A percentile compares a stretch with the other conserved stretches of the same genome.
Evolutionary conservation across 2,888 invertebrate species (phyloP).

Genomic region (Agonum fuliginosum): DNA sequence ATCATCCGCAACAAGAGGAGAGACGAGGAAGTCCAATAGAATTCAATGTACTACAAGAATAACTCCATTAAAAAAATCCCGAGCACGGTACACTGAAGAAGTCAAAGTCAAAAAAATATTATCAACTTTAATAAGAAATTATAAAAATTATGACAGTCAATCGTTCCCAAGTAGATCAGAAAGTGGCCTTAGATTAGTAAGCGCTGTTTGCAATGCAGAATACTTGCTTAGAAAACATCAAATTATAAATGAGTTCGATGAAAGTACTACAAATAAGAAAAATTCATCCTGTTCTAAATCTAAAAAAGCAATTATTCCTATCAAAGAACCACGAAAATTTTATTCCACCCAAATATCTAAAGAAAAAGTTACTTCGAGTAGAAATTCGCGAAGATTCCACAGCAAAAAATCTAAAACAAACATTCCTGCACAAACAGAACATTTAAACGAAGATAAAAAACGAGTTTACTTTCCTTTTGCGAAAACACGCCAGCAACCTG

Average conservation of each 20-base stretch:
- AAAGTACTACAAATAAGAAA: no score
- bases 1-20: constrained; percentile 38
- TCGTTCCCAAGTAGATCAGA: not conserved
- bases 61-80: not conserved
- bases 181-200: not conserved
- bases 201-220: not conserved
- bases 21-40: not conserved
- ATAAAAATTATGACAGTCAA: not conserved
- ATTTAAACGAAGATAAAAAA: no score
- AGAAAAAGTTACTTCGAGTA: not conserved
- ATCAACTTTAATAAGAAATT: not conserved
- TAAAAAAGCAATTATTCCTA: not conserved
- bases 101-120: constrained; percentile 6
- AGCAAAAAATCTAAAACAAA: no score
- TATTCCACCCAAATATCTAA: not conserved
- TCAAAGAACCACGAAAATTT: not conserved
- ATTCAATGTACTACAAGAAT: not conserved
- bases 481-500: not conserved
- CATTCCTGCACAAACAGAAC: no score
- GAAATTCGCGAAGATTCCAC: no score
- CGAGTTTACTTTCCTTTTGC: not conserved
- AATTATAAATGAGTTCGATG: no score
- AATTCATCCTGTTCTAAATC: not conserved
- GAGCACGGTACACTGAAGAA: not conserved
- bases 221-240: not conserved